Evolutionary conservation across 1,140 invertebrate genomes (phyloP).

Genomic region (Ladona fulva): DNA sequence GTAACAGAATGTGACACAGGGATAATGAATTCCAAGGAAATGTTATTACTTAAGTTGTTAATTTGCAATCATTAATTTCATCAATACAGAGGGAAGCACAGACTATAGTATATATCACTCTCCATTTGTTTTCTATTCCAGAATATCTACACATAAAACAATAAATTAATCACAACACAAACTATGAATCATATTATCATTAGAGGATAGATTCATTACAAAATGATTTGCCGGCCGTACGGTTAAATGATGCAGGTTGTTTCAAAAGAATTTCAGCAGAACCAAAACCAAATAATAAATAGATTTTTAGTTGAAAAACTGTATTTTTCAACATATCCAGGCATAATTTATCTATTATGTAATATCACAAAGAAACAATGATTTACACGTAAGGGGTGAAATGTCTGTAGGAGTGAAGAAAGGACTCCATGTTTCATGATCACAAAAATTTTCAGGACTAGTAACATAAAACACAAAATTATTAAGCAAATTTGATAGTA

Average conservation of each 20-base stretch:
- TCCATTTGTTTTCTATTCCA: background rate
- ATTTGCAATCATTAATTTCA: background rate
- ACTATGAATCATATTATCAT: background rate
- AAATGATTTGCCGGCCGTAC: background rate
- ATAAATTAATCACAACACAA: background rate
- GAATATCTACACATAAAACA: background rate
- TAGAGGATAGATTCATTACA: background rate
- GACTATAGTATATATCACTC: background rate
- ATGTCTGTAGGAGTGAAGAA: background rate
- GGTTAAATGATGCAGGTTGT: background rate
- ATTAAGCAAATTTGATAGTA: background rate
- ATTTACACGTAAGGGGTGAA: background rate
- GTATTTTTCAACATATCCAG: background rate
- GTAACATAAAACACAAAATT: constrained; percentile 6
- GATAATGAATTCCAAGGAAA: background rate
- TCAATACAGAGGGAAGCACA: background rate
- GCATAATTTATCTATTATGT: background rate
- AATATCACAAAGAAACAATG: constrained; percentile 7
- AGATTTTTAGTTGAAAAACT: background rate
- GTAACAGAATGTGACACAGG: background rate
- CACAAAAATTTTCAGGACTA: background rate
- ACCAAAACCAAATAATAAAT: background rate
- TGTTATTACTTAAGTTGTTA: background rate
- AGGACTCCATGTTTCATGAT: background rate
- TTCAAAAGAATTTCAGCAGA: background rate